Evolutionary conservation across 2,113 vertebrate species (phyloP), one percentile per base, ranked within the genome.

Genomic region (Phalacrocorax aristotelis): DNA sequence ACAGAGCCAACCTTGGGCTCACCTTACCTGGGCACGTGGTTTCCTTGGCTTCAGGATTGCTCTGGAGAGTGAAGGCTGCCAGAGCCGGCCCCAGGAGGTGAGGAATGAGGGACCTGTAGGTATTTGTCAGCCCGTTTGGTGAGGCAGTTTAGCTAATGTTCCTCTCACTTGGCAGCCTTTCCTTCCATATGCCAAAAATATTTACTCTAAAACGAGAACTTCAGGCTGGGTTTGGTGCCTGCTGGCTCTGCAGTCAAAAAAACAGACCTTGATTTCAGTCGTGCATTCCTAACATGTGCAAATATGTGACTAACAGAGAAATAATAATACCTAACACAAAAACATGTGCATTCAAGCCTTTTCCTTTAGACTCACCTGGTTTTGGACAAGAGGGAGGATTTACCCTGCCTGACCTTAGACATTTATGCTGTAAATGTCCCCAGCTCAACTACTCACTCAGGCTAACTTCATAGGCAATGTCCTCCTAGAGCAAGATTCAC

Each of bases 1-100:
- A 83, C 30, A 6, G 84, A 87, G 83, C 51, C 93, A 97, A 90
- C 83, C 89, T 89, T 87, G 87, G 86, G 58, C 90, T 97, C 91
- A 94, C 93, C 91, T 97, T 70, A 40, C 26, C 25, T 1, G 0
- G 69, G 18, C 94, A 85, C 42, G 15, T 89, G 70, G 38, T 90
- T 79, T 72, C 60, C 60, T 89, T 92, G 95, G 91, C 74, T 94
- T 74, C 57, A 42, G 49, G 70, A 65, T 74, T 15, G 78, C 81
- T 76, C 66, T 76, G 66, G 71, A 1, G 7, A 91, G 82, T 26
- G 70, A 49, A 74, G 49, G 58, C 55, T 95, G 87, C 83, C 90
- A 91, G 84, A 42, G 62, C 49, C 2, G 6, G 9, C 74, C 69
- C 57, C 61, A 26, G 77, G 77, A 92, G 88, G 38, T 5, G 46